phyloP scores from a whole-genome alignment of 1,140 invertebrate species.

The Venustaconcha ellipsiformis region DNA sequence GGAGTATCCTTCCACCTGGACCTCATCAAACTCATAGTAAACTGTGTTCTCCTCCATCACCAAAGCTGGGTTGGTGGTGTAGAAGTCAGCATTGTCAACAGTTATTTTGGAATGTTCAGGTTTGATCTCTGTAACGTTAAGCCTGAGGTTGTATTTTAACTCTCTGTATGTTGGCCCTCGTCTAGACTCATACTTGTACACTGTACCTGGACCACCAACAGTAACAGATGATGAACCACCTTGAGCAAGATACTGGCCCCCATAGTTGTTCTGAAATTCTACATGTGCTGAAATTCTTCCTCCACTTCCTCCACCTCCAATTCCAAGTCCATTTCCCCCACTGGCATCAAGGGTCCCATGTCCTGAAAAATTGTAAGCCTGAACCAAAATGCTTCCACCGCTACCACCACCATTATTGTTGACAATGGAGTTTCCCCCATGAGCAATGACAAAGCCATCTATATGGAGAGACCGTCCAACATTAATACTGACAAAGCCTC shows the following conservation, averaged over 20 bases:
- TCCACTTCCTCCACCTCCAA: conserved; percentile 50
- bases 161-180: conserved; percentile 56
- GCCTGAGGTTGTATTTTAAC: conserved; percentile 54
- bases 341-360: conserved; percentile 47
- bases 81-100: conserved; percentile 47
- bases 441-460: conserved; percentile 46
- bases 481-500: conserved; percentile 48
- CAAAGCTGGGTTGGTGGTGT: conserved; percentile 47
- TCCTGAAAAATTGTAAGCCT: conserved; percentile 53
- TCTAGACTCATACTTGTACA: conserved; percentile 58
- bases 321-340: conserved; percentile 45
- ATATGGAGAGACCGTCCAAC: conserved; percentile 47
- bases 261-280: conserved; percentile 43
- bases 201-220: conserved; percentile 53
- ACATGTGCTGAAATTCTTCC: conserved; percentile 56
- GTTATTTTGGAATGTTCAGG: conserved; percentile 54
- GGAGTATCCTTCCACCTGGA: conserved; percentile 51
- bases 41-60: conserved; percentile 53
- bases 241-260: conserved; percentile 43
- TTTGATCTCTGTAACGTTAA: conserved; percentile 47
- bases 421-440: conserved; percentile 27
- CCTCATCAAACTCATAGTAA: conserved; percentile 59
- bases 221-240: conserved; percentile 32
- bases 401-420: conserved; percentile 47
- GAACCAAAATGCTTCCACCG: conserved; percentile 51